phyloP scores from a whole-genome alignment of 2,888 invertebrate genomes.

The Lysandra coridon region DNA sequence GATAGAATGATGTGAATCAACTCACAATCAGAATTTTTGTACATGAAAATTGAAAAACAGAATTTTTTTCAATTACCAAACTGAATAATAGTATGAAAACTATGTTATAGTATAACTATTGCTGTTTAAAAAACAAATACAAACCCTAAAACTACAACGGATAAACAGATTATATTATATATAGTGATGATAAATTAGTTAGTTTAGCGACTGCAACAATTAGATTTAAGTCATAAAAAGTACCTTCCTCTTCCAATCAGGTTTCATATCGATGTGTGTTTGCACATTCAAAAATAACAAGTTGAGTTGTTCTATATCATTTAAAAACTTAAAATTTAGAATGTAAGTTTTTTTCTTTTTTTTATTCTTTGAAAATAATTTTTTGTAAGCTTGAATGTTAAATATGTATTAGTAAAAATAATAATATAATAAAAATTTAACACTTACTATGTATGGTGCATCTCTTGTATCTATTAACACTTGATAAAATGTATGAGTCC shows the following conservation, averaged over 20 bases:
- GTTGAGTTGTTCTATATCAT: background rate
- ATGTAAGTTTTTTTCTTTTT: background rate
- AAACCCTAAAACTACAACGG: background rate
- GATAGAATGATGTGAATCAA: background rate
- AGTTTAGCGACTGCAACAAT: background rate
- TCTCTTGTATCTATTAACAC: slow-evolving; percentile 98
- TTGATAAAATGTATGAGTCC: slow-evolving; percentile 97
- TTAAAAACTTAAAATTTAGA: too few species aligned
- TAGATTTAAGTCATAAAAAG: background rate
- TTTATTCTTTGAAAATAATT: too few species aligned
- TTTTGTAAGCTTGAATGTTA: background rate
- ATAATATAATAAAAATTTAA: slow-evolving; percentile 10
- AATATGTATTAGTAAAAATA: background rate
- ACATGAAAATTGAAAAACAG: background rate
- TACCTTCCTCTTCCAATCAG: slow-evolving; percentile 1
- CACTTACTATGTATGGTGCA: slow-evolving; percentile 96
- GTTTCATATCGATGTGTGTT: slow-evolving; percentile 6
- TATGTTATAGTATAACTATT: background rate
- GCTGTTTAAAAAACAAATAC: background rate
- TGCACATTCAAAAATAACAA: background rate
- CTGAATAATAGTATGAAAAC: background rate
- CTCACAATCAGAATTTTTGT: background rate
- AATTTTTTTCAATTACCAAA: background rate
- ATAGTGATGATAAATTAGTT: background rate
- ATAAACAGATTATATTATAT: background rate